phyloP scores from a whole-genome alignment of 2,797 vertebrate species.

The Sternotherus odoratus region DNA sequence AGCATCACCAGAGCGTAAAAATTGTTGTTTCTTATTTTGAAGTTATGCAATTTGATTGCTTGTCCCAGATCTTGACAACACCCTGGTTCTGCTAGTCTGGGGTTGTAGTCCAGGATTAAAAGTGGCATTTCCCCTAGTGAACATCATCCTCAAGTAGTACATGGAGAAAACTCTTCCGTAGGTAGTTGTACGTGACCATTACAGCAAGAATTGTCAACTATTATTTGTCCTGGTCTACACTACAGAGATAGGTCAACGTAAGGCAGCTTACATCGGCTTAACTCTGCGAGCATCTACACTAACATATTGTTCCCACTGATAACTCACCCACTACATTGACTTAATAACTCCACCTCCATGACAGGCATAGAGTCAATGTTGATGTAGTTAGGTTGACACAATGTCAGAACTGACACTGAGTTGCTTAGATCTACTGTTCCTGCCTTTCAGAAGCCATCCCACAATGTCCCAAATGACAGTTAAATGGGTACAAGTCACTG shows the following conservation, averaged over 20 bases:
- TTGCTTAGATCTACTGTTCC: no score
- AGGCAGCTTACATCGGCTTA: background rate
- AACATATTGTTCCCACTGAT: no score
- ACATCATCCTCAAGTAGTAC: background rate
- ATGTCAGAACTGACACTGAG: no score
- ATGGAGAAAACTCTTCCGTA: background rate
- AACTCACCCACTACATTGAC: no score
- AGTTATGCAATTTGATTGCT: background rate
- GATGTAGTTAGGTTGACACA: no score
- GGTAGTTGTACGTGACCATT: background rate
- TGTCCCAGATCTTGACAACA: background rate
- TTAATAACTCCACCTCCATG: no score
- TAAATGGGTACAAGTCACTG: no score
- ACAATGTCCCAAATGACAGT: no score
- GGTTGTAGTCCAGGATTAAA: background rate
- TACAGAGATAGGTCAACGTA: background rate
- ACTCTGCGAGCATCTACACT: background rate
- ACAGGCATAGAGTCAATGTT: no score
- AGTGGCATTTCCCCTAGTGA: background rate
- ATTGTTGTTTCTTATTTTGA: background rate
- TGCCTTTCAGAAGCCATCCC: no score
- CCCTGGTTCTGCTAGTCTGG: background rate
- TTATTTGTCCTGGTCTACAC: no score
- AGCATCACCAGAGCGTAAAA: background rate
- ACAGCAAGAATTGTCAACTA: background rate